Evolutionary conservation across 2,888 invertebrate species (phyloP).

Genomic region (Platycheirus rosarum): DNA sequence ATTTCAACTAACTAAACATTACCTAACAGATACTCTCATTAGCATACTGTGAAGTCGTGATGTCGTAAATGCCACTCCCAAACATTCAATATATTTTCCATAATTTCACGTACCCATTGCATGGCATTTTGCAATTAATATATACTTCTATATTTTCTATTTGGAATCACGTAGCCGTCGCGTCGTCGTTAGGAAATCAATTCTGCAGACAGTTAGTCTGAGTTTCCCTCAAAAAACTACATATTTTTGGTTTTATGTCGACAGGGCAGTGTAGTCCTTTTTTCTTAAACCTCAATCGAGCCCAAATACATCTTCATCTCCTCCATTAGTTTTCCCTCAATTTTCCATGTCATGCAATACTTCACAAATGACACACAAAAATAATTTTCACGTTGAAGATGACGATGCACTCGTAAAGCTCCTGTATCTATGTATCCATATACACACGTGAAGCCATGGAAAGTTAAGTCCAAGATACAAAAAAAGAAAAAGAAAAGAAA

Average conservation of each 20-base stretch:
- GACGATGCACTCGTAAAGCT: background rate
- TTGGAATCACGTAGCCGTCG: conserved; percentile 5
- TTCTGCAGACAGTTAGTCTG: background rate
- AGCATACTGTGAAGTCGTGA: conserved; percentile 30
- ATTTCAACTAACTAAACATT: background rate
- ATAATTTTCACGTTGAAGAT: conserved; percentile 1
- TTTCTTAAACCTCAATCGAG: no score
- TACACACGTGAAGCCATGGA: conserved; percentile 13
- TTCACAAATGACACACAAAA: background rate
- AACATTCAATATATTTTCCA: background rate
- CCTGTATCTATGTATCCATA: no score
- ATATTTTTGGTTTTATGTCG: background rate
- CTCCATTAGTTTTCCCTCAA: background rate
- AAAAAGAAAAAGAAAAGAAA: background rate
- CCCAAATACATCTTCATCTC: background rate
- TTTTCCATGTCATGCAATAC: conserved; percentile 8
- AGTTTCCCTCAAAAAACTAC: background rate
- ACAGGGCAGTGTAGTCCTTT: no score
- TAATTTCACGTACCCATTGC: conserved; percentile 32
- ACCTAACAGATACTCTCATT: conserved; percentile 8
- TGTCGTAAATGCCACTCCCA: conserved; percentile 17
- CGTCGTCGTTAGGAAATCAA: background rate
- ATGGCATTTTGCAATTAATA: background rate
- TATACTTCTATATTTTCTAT: background rate
- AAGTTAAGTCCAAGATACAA: background rate